Percentiles rank a stretch among this genome's conserved stretches.
Evolutionary conservation across 1,140 invertebrate species (phyloP).

Genomic region (Zophobas morio): DNA sequence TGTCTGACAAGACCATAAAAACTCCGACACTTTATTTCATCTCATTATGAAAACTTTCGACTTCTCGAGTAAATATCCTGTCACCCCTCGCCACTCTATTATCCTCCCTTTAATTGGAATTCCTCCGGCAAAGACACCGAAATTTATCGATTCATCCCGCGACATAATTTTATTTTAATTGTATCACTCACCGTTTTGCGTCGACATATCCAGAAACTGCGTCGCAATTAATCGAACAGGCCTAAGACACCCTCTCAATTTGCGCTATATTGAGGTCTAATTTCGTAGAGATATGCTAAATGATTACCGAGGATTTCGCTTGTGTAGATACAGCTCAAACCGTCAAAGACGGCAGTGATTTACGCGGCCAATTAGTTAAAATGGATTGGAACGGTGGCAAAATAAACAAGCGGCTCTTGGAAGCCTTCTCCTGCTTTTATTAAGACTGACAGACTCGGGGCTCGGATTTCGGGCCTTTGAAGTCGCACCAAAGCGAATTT

Average conservation of each 20-base stretch:
- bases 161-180: constrained; percentile 33
- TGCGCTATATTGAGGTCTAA: not conserved
- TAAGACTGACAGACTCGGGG: not conserved
- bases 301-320: constrained; percentile 26
- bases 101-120: constrained; percentile 35
- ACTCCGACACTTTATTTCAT: too few relatives aligned
- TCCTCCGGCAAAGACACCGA: constrained; percentile 8
- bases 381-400: not conserved
- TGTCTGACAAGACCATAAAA: too few relatives aligned
- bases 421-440: constrained; percentile 3
- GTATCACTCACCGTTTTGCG: not conserved
- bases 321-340: not conserved
- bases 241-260: not conserved
- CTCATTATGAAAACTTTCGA: not conserved
- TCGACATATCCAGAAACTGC: not conserved
- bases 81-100: constrained; percentile 5
- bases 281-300: constrained; percentile 14
- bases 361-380: constrained; percentile 32
- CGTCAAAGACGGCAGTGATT: constrained; percentile 22
- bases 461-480: constrained; percentile 13
- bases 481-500: constrained; percentile 16
- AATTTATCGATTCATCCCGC: constrained; percentile 25
- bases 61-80: too few relatives aligned
- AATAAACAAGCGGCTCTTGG: constrained; percentile 18
- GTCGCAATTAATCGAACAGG: constrained; percentile 19